Evolutionary conservation across 2,888 invertebrate genomes (phyloP).

Genomic region (Fissipunctia ypsillon): DNA sequence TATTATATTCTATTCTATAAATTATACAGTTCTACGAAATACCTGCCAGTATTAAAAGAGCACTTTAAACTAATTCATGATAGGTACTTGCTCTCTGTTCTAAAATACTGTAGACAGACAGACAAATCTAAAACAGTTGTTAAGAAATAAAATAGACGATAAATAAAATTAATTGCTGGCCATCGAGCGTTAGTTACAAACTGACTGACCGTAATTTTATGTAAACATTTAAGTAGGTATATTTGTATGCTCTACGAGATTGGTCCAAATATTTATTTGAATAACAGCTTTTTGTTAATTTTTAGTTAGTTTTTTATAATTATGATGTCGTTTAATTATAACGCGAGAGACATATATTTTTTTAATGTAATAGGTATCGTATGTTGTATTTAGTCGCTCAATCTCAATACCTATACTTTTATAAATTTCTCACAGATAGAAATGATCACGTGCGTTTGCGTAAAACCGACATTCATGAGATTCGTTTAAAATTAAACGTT

Average conservation of each 20-base stretch:
- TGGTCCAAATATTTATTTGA: neutral
- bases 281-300: neutral
- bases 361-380: too few species aligned
- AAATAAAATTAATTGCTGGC: constrained; percentile 53
- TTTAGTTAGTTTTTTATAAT: constrained; percentile 2
- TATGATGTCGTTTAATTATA: constrained; percentile 8
- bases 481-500: neutral
- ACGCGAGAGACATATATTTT: neutral
- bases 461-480: neutral
- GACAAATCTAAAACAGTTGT: constrained; percentile 56
- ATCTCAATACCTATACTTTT: neutral
- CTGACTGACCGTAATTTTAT: constrained; percentile 23
- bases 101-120: constrained; percentile 39
- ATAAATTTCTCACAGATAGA: neutral
- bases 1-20: neutral
- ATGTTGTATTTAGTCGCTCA: too few species aligned
- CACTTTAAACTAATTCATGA: constrained; percentile 37
- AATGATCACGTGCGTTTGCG: neutral
- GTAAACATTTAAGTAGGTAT: constrained; percentile 14
- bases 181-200: constrained; percentile 33
- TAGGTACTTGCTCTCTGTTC: constrained; percentile 1
- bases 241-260: neutral
- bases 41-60: constrained; percentile 19
- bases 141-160: constrained; percentile 46
- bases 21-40: neutral